phyloP scores from a whole-genome alignment of 1,140 invertebrate genomes.

The Drosophila saltans region DNA sequence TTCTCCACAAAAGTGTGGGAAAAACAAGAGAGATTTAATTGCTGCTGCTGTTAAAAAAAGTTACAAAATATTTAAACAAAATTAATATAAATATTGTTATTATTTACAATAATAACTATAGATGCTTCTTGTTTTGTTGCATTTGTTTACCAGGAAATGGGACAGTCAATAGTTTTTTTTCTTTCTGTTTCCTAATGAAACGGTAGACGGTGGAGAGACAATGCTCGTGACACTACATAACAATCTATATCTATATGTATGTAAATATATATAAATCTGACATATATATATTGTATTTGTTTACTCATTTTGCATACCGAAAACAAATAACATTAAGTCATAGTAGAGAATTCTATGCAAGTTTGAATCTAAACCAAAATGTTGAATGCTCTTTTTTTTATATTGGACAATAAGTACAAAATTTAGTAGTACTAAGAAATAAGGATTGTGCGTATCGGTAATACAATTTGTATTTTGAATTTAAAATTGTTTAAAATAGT shows the following conservation, averaged over 20 bases:
- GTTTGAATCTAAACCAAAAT: neutral
- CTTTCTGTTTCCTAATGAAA: constrained; percentile 3
- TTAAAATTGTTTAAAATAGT: no score
- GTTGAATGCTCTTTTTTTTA: neutral
- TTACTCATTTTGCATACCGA: constrained; percentile 10
- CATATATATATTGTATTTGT: constrained; percentile 19
- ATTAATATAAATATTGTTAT: neutral
- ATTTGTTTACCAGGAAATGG: constrained; percentile 12
- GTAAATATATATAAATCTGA: no score
- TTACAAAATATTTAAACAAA: neutral
- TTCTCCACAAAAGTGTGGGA: constrained; percentile 3
- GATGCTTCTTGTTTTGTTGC: neutral
- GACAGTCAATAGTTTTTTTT: neutral
- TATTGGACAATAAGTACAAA: neutral
- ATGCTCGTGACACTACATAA: constrained; percentile 18
- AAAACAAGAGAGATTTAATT: constrained; percentile 35
- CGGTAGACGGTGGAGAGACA: neutral
- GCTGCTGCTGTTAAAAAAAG: constrained; percentile 1
- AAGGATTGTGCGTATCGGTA: no score
- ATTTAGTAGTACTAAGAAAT: neutral
- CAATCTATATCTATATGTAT: neutral
- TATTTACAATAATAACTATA: neutral
- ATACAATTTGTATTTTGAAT: no score
- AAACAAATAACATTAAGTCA: constrained; percentile 1
- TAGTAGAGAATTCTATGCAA: neutral